These are phyloP conservation scores for Lycorma delicatula DNA, from an alignment of 1,140 invertebrate genomes.

Conservation along the genomic window DNA sequence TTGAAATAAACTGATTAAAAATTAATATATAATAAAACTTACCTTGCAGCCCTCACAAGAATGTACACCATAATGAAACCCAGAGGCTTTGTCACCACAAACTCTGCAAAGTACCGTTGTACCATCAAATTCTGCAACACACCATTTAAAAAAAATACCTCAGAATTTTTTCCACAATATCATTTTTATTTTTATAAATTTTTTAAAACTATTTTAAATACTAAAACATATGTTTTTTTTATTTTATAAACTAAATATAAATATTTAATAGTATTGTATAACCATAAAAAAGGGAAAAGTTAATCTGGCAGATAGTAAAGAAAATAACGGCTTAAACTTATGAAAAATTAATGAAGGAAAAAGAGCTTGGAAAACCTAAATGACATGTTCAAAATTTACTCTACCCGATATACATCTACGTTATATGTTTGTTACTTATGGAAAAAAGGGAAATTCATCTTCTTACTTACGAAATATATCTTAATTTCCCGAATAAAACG, in stretches of 20 bases:
- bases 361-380: too few species aligned
- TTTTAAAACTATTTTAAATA: background rate
- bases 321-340: background rate
- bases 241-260: conserved; percentile 1
- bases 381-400: too few species aligned
- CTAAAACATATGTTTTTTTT: background rate
- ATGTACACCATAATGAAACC: conserved; percentile 98
- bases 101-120: conserved; percentile 95
- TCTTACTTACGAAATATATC: too few species aligned
- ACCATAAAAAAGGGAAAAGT: background rate
- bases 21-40: too few species aligned
- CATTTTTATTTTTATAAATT: background rate
- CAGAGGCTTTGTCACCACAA: conserved; percentile 98
- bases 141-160: conserved; percentile 37
- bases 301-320: background rate
- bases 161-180: background rate
- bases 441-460: too few species aligned
- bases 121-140: conserved; percentile 98
- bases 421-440: too few species aligned
- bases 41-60: conserved; percentile 99
- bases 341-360: too few species aligned
- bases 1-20: too few species aligned
- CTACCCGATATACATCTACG: too few species aligned
- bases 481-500: too few species aligned
- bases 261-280: background rate